Conservation (phyloP, 2,797 vertebrate species). For the Kryptopterus vitreolus region DNA sequence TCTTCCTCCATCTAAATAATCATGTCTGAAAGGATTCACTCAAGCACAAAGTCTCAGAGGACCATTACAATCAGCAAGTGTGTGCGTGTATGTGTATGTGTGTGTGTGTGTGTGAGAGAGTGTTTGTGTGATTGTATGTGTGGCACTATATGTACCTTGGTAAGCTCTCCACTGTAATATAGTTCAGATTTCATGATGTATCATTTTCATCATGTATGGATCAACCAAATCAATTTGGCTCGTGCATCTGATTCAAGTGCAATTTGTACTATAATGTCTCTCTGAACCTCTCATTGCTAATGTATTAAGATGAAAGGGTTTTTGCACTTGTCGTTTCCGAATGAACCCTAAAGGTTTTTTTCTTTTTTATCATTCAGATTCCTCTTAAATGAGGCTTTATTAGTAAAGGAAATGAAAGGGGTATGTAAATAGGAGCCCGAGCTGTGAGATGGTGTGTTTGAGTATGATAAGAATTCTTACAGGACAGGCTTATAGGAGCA, state of each 20-base stretch:
- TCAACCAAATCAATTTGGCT: background rate
- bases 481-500: constrained; percentile 24
- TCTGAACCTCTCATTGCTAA: constrained; percentile 3
- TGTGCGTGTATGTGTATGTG: constrained; percentile 28
- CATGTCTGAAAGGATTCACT: constrained; percentile 30
- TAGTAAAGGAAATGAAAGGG: constrained; percentile 19
- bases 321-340: constrained; percentile 26
- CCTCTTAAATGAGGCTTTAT: constrained; percentile 25
- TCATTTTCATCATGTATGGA: background rate
- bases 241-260: background rate
- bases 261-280: background rate
- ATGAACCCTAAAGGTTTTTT: constrained; percentile 15
- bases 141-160: background rate
- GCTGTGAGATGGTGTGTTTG: constrained; percentile 4
- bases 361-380: constrained; percentile 27
- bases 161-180: background rate
- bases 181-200: background rate
- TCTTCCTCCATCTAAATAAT: constrained; percentile 48
- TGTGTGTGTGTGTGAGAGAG: constrained; percentile 6
- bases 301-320: constrained; percentile 8
- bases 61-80: constrained; percentile 28
- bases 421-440: constrained; percentile 18
- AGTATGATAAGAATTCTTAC: constrained; percentile 27
- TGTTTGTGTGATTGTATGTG: background rate
- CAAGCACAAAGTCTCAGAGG: constrained; percentile 25